phyloP scores from a whole-genome alignment of 2,113 vertebrate species.

The Hyaena hyaena region DNA sequence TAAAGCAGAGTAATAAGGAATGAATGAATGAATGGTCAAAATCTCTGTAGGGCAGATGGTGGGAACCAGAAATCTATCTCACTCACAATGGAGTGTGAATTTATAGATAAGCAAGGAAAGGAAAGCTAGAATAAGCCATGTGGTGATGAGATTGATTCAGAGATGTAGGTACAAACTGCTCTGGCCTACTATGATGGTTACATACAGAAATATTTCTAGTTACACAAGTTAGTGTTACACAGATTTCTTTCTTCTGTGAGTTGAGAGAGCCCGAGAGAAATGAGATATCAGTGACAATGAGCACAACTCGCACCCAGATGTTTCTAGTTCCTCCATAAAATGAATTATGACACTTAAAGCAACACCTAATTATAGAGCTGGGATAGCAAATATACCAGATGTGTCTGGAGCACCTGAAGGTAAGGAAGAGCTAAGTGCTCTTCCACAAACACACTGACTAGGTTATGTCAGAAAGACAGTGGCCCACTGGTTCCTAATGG shows the following conservation, averaged over 20 bases:
- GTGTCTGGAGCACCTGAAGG: not conserved
- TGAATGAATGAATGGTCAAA: not conserved
- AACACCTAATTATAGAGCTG: not conserved
- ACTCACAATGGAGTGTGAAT: not conserved
- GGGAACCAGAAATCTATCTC: not conserved
- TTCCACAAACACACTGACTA: accelerated
- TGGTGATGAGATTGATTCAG: not conserved
- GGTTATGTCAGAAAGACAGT: not conserved
- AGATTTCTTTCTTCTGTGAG: not conserved
- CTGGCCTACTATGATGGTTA: not conserved
- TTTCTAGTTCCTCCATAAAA: not conserved
- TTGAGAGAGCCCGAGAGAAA: not conserved
- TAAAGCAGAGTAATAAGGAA: not conserved
- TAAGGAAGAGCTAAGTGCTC: not conserved
- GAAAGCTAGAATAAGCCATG: not conserved
- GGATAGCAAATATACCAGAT: not conserved
- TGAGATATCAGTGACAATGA: too few relatives aligned
- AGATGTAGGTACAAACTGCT: not conserved
- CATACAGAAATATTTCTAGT: not conserved
- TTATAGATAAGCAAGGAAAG: not conserved
- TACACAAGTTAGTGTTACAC: not conserved
- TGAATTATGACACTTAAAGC: not conserved
- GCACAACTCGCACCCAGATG: not conserved
- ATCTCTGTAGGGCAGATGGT: not conserved
- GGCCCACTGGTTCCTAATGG: not conserved